These are phyloP conservation scores for Limnothrissa miodon DNA, from an alignment of 2,113 vertebrate species.

Conservation along the genomic window DNA sequence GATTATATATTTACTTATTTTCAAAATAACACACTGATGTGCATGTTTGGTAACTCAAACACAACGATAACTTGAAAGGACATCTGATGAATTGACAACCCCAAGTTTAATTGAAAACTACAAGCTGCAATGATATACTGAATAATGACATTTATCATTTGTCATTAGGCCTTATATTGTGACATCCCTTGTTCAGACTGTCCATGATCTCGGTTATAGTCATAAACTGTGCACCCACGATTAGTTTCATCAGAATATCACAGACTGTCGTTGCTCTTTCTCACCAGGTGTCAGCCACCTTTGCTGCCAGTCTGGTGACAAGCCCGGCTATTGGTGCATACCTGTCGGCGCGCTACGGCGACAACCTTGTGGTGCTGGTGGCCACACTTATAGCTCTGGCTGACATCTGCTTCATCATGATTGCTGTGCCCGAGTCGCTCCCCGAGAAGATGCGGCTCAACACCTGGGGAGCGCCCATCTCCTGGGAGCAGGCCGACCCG, in stretches of 20 bases:
- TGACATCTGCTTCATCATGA: constrained; percentile 90
- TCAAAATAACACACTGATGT: too few relatives aligned
- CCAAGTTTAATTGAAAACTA: too few relatives aligned
- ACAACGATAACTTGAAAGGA: too few relatives aligned
- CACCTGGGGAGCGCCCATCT: constrained; percentile 86
- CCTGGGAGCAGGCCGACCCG: constrained; percentile 93
- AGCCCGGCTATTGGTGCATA: constrained; percentile 94
- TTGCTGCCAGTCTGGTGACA: constrained; percentile 90
- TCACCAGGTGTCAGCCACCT: constrained; percentile 88
- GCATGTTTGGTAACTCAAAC: too few relatives aligned
- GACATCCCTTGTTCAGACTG: too few relatives aligned
- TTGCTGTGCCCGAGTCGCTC: constrained; percentile 91
- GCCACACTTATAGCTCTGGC: constrained; percentile 83
- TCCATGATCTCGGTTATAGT: neutral
- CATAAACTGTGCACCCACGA: neutral
- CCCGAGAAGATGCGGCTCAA: constrained; percentile 87
- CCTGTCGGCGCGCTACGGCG: constrained; percentile 84
- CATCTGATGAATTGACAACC: too few relatives aligned
- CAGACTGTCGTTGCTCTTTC: neutral
- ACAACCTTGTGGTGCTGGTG: constrained; percentile 85
- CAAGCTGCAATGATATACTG: too few relatives aligned
- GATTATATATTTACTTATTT: too few relatives aligned
- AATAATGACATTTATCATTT: too few relatives aligned
- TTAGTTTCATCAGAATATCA: neutral
- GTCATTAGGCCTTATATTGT: too few relatives aligned